Evolutionary conservation across 1,140 invertebrate genomes (phyloP).

Genomic region (Tetramorium alpestre): DNA sequence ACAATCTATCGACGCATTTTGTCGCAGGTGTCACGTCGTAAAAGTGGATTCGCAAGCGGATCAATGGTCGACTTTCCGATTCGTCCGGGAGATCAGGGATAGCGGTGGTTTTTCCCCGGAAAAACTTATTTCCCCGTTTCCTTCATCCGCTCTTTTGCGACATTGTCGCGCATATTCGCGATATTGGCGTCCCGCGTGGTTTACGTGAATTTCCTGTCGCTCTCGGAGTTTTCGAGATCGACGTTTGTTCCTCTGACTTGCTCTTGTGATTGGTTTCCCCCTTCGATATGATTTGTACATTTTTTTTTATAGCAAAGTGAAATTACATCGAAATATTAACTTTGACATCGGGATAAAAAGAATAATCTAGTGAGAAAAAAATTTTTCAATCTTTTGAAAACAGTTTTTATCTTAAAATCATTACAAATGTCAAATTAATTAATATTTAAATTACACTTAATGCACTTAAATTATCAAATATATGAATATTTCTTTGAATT

Average conservation of each 20-base stretch:
- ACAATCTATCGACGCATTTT: conserved; percentile 49
- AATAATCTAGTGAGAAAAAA: neutral
- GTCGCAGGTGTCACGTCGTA: conserved; percentile 60
- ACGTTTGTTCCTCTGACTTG: conserved; percentile 23
- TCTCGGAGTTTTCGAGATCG: conserved; percentile 35
- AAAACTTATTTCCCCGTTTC: conserved; percentile 50
- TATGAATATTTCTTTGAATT: neutral
- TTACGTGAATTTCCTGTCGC: conserved; percentile 37
- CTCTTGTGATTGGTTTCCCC: conserved; percentile 26
- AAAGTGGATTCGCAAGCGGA: conserved; percentile 58
- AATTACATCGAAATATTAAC: conserved; percentile 11
- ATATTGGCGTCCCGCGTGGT: conserved; percentile 46
- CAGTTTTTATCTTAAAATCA: neutral
- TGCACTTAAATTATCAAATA: neutral
- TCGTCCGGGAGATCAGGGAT: conserved; percentile 23
- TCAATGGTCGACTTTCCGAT: conserved; percentile 48
- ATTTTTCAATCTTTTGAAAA: neutral
- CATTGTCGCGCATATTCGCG: conserved; percentile 41
- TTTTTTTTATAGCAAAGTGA: neutral
- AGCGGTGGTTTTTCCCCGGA: neutral
- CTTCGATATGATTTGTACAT: neutral
- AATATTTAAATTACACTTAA: neutral
- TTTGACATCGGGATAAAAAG: neutral
- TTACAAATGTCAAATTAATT: neutral
- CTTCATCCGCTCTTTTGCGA: conserved; percentile 24